A percentile compares a stretch with the other conserved stretches of the same genome.
Conservation (phyloP, 2,888 invertebrate species). For the Sinhomidia bicolor region DNA sequence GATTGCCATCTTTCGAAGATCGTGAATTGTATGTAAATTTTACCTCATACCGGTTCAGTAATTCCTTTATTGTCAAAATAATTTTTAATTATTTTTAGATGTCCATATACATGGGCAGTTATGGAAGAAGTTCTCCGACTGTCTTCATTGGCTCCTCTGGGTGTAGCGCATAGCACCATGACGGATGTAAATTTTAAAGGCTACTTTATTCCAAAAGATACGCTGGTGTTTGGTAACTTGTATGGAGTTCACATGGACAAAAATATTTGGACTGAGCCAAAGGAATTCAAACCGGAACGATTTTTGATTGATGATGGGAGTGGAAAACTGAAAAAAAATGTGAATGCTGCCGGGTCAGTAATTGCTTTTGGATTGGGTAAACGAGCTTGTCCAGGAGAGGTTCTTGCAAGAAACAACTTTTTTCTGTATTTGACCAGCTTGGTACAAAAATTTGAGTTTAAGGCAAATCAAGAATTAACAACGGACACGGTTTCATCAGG, state of each 20-base stretch:
- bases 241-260: conserved; percentile 71
- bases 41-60: not conserved
- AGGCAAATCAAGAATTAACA: not conserved
- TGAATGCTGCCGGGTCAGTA: not conserved
- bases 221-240: conserved; percentile 70
- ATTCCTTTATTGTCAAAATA: not conserved
- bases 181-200: conserved; percentile 68
- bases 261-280: conserved; percentile 70
- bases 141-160: conserved; percentile 67
- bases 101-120: conserved; percentile 71
- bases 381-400: conserved; percentile 63
- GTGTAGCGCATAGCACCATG: conserved; percentile 73
- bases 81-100: conserved; percentile 37
- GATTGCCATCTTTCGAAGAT: conserved; percentile 63
- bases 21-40: conserved; percentile 3
- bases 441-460: conserved; percentile 51
- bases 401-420: conserved; percentile 49
- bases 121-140: conserved; percentile 73
- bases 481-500: not conserved
- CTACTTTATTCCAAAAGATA: conserved; percentile 72
- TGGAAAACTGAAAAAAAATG: not conserved
- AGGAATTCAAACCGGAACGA: conserved; percentile 74
- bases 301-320: conserved; percentile 58
- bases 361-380: conserved; percentile 72
- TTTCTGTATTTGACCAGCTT: conserved; percentile 63